phyloP scores from a whole-genome alignment of 2,888 invertebrate species.

The Pristionchus maxplancki region DNA sequence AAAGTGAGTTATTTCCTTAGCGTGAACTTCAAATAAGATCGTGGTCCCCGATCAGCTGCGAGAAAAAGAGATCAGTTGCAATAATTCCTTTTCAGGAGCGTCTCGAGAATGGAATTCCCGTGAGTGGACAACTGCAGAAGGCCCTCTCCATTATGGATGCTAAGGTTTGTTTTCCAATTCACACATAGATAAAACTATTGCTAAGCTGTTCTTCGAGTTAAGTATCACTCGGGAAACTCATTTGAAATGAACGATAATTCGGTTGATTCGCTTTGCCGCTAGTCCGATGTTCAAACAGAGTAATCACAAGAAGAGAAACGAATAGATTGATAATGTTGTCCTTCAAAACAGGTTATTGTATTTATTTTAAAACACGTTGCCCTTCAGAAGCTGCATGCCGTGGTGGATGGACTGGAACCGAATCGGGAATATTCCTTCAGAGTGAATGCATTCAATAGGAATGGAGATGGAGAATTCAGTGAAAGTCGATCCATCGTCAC shows the following conservation, averaged over 20 bases:
- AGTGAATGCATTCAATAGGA: constrained; percentile 94
- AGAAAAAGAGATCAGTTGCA: background rate
- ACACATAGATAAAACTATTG: background rate
- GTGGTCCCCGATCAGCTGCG: background rate
- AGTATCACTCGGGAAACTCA: background rate
- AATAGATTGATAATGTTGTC: background rate
- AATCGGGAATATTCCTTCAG: constrained; percentile 92
- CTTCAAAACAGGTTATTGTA: too few species aligned
- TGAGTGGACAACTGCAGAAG: constrained; percentile 60
- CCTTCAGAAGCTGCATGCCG: constrained; percentile 69
- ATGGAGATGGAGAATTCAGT: constrained; percentile 96
- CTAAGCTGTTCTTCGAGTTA: background rate
- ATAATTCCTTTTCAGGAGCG: constrained; percentile 11
- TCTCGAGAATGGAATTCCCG: constrained; percentile 77
- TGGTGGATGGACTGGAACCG: constrained; percentile 88
- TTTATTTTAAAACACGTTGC: too few species aligned
- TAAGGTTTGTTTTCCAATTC: constrained; percentile 60
- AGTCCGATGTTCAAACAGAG: background rate
- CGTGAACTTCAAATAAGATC: too few species aligned
- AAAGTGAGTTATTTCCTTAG: constrained; percentile 56
- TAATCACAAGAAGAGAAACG: background rate
- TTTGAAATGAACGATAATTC: background rate
- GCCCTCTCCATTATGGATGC: constrained; percentile 64
- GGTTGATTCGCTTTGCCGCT: background rate
- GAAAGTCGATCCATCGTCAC: constrained; percentile 88